Conservation (phyloP, 1,140 invertebrate genomes). For the Caenorhabditis briggsae region DNA sequence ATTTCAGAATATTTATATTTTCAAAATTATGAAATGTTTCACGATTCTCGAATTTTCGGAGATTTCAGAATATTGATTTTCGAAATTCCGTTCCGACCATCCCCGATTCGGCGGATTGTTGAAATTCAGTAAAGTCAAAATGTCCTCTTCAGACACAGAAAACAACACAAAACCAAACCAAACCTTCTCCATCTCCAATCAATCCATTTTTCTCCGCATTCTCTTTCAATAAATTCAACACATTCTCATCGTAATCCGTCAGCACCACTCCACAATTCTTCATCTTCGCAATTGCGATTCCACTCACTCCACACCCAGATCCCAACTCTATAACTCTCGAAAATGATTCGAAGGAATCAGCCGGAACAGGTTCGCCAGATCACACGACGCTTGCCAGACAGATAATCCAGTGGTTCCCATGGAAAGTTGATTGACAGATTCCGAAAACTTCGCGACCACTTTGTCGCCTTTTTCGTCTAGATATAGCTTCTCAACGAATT, state of each 20-base stretch:
- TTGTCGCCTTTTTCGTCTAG: background rate
- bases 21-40: too few relatives aligned
- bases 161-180: too few relatives aligned
- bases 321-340: conserved; percentile 50
- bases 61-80: too few relatives aligned
- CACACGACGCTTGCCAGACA: conserved; percentile 64
- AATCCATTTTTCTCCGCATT: conserved; percentile 45
- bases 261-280: conserved; percentile 36
- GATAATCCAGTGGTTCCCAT: conserved; percentile 62
- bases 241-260: conserved; percentile 58
- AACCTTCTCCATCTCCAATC: background rate
- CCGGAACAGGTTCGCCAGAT: conserved; percentile 42
- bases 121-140: background rate
- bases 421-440: conserved; percentile 50
- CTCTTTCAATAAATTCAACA: conserved; percentile 46
- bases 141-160: background rate
- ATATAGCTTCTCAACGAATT: conserved; percentile 4
- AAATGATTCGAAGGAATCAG: background rate
- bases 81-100: too few relatives aligned
- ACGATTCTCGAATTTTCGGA: too few relatives aligned
- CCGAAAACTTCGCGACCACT: background rate
- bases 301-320: conserved; percentile 61
- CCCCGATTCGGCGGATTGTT: too few relatives aligned
- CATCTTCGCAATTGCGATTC: background rate
- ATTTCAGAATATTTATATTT: background rate